Evolutionary conservation across 1,140 invertebrate species (phyloP).

Genomic region (Drosophila neocordata): DNA sequence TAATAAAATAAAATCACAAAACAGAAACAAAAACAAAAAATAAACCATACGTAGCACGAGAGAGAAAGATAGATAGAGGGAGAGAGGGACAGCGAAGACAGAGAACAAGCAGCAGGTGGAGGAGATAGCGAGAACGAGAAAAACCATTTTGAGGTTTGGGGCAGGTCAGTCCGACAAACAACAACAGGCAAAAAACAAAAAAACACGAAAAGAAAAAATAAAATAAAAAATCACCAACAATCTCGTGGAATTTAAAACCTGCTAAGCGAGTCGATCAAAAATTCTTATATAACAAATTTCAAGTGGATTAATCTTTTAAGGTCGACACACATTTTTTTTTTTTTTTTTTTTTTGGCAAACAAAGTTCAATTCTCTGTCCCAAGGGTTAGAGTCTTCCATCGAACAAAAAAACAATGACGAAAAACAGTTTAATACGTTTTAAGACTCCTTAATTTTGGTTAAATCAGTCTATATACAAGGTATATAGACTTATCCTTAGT

Average conservation of each 20-base stretch:
- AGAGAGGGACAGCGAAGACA: neutral
- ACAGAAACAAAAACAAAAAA: slow-evolving; percentile 3
- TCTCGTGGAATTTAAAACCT: slow-evolving; percentile 17
- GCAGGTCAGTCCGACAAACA: slow-evolving; percentile 55
- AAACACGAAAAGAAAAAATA: slow-evolving; percentile 25
- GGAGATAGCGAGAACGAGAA: slow-evolving; percentile 22
- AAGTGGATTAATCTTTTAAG: slow-evolving; percentile 61
- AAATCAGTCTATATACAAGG: too few relatives aligned
- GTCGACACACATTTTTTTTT: neutral
- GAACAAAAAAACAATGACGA: neutral
- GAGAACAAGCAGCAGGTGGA: neutral
- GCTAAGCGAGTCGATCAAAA: slow-evolving; percentile 15
- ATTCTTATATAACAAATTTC: slow-evolving; percentile 57
- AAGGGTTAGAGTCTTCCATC: neutral
- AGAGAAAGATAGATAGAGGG: slow-evolving; percentile 8
- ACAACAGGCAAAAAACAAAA: slow-evolving; percentile 25
- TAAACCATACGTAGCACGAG: slow-evolving; percentile 12
- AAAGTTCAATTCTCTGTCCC: neutral
- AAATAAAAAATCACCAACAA: slow-evolving; percentile 28
- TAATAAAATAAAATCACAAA: slow-evolving; percentile 34
- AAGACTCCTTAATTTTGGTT: too few relatives aligned
- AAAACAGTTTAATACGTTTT: too few relatives aligned
- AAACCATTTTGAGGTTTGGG: slow-evolving; percentile 49
- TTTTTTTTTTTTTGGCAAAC: slow-evolving; percentile 3
- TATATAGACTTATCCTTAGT: too few relatives aligned